Base-by-base conservation (phyloP, 2,888 invertebrate genomes). In the Pheosia tremula region DNA sequence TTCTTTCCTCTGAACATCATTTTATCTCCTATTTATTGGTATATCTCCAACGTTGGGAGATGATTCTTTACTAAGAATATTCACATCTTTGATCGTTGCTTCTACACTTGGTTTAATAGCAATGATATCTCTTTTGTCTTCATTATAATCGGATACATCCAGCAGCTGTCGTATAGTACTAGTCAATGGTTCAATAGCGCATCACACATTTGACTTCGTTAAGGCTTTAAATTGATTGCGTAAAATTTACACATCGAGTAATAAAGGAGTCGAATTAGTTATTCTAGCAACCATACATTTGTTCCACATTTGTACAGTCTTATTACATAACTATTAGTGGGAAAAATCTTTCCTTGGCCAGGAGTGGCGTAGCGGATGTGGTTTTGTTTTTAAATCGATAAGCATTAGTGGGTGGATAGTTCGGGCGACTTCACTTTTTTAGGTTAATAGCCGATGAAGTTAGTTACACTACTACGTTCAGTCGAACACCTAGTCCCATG, bases 371-470 rank as follows among this genome's bases (percentile, higher is more conserved):
- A 24, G 24, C 37, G 69, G n/a, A n/a, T 11, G 3, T 47, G n/a
- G 4, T 47, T 47, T 47, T n/a, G 11, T 4, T n/a, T 47, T n/a
- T 43, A 24, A 47, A 77, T 77, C 75, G 61, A 74, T 74, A 70
- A 67, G 60, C 57, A 63, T 63, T 72, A 62, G 71, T 67, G 69
- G 70, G 60, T 69, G 63, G 68, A 60, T 50, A 61, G 78, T 74
- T 72, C 57, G 72, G 74, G 63, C 72, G 62, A 58, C 57, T 56
- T 58, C n/a, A 8, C 50, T 50, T 24, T 47, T 47, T 47, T 47
- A 47, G 47, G 47, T 47, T n/a, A 47, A n/a, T 47, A 47, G 47
- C 3, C 47, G n/a, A 47, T n/a, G 47, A 11, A 47, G n/a, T 47
- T 47, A 4, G 10, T 8, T 7, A 13, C 8, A 50, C 50, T 5